These are phyloP conservation scores for Agrochola lychnidis DNA, from an alignment of 2,888 invertebrate species.

Conservation along the genomic window DNA sequence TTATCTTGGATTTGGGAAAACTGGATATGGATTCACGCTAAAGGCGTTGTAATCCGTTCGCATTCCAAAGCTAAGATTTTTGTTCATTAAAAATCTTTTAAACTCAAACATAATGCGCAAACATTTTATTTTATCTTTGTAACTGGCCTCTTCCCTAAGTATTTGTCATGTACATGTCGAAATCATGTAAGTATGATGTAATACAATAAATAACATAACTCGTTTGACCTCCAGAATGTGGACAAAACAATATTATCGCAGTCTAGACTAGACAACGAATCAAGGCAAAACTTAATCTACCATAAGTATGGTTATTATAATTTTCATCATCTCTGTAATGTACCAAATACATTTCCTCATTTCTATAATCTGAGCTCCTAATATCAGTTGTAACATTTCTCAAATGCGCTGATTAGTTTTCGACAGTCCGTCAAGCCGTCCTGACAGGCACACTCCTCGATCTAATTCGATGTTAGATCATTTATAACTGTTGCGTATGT, in stretches of 20 bases:
- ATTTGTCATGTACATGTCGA: conserved; percentile 21
- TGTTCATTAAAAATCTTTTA: not conserved
- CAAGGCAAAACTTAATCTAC: conserved; percentile 32
- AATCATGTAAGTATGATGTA: conserved; percentile 32
- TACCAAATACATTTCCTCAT: conserved; percentile 10
- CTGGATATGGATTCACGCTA: conserved; percentile 14
- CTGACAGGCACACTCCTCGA: conserved; percentile 29
- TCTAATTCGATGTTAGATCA: conserved; percentile 65
- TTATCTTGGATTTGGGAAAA: conserved; percentile 11
- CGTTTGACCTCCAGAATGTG: conserved; percentile 36
- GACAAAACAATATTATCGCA: conserved; percentile 20
- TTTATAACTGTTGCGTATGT: conserved; percentile 66
- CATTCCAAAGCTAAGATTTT: conserved; percentile 18
- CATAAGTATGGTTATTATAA: conserved; percentile 17
- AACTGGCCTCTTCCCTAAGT: not conserved
- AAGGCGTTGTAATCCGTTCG: conserved; percentile 18
- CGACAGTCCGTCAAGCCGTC: conserved; percentile 29
- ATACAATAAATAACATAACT: conserved; percentile 25
- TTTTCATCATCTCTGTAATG: conserved; percentile 1
- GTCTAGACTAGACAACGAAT: conserved; percentile 19
- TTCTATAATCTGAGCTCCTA: not conserved
- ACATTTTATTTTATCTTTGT: conserved; percentile 26
- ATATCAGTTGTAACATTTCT: conserved; percentile 7
- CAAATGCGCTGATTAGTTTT: conserved; percentile 27
- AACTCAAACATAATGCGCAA: conserved; percentile 1